Conservation (phyloP, 1,140 invertebrate species). For the Drosophila bifasciata region DNA sequence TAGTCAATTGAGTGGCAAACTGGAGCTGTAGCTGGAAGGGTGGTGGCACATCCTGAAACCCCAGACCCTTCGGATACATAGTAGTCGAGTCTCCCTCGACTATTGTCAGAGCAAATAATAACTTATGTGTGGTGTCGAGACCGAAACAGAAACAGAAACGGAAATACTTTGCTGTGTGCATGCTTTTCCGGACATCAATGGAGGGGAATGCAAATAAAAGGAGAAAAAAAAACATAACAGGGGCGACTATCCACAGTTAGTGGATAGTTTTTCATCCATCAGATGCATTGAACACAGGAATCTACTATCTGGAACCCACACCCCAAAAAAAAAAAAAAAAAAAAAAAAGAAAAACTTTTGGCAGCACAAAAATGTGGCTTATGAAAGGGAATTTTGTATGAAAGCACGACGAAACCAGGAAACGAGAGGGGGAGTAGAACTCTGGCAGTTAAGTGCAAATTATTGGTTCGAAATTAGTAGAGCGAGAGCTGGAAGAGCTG, state of each 20-base stretch:
- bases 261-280: conserved; percentile 27
- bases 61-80: neutral
- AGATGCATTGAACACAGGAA: neutral
- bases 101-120: conserved; percentile 76
- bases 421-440: conserved; percentile 35
- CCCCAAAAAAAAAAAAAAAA: neutral
- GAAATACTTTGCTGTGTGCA: conserved; percentile 60
- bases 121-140: conserved; percentile 75
- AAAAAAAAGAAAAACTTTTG: conserved; percentile 9
- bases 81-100: conserved; percentile 3
- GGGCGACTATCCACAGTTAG: neutral
- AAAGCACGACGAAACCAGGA: conserved; percentile 57
- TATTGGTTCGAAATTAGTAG: conserved; percentile 73
- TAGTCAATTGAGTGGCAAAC: conserved; percentile 73
- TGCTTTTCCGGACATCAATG: conserved; percentile 44
- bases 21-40: conserved; percentile 58
- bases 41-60: conserved; percentile 31
- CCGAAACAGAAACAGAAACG: conserved; percentile 39
- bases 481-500: conserved; percentile 33
- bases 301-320: no score
- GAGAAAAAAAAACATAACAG: neutral
- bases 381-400: conserved; percentile 73
- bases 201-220: conserved; percentile 36
- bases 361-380: conserved; percentile 30
- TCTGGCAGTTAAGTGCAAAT: conserved; percentile 73